These are phyloP conservation scores for Camponotus floridanus DNA, from an alignment of 1,140 invertebrate species.

Conservation along the genomic window DNA sequence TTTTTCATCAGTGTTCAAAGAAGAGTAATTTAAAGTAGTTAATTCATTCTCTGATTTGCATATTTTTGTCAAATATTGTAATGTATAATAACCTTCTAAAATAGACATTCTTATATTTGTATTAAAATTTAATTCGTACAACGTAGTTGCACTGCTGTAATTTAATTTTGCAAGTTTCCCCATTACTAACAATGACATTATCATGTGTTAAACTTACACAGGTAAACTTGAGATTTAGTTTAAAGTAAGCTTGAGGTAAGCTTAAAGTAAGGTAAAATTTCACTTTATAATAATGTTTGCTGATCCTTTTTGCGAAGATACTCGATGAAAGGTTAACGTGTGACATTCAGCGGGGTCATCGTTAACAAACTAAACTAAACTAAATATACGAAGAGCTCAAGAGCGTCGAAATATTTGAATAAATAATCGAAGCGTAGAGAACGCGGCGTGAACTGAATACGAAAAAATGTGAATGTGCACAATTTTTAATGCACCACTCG, in stretches of 20 bases:
- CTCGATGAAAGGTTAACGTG: conserved; percentile 40
- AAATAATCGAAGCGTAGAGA: conserved; percentile 62
- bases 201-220: neutral
- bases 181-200: neutral
- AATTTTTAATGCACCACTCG: conserved; percentile 37
- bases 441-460: conserved; percentile 55
- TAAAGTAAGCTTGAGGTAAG: neutral
- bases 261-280: neutral
- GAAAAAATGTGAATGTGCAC: conserved; percentile 36
- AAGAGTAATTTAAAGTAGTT: neutral
- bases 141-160: neutral
- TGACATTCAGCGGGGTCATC: neutral
- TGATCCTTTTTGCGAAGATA: conserved; percentile 8
- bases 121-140: neutral
- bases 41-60: neutral
- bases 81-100: neutral
- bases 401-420: conserved; percentile 35
- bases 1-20: neutral
- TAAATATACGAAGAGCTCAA: conserved; percentile 2
- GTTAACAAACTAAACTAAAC: conserved; percentile 45
- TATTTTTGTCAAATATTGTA: conserved; percentile 2
- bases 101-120: neutral
- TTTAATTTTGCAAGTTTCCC: neutral
- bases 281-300: neutral
- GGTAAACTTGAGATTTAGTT: neutral